These are phyloP conservation scores for Lysandra bellargus DNA, from an alignment of 2,888 invertebrate species.

Conservation along the genomic window DNA sequence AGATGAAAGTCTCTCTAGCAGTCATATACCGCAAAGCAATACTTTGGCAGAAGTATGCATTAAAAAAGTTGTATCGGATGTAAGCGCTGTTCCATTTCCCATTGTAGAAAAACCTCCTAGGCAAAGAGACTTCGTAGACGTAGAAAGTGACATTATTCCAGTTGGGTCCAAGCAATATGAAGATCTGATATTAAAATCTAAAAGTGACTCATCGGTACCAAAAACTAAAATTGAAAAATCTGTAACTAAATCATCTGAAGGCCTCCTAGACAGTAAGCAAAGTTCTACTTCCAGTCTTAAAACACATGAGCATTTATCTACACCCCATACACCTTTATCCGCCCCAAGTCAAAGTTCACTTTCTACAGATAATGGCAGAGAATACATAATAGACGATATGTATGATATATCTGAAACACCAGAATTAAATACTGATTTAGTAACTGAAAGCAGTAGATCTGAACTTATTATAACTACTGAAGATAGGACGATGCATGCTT, in stretches of 20 bases:
- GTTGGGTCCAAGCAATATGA: conserved; percentile 70
- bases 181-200: conserved; percentile 70
- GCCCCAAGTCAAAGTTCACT: conserved; percentile 84
- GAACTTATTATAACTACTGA: conserved; percentile 82
- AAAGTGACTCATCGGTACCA: conserved; percentile 75
- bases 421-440: conserved; percentile 75
- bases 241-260: conserved; percentile 65
- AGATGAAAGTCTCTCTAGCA: conserved; percentile 51
- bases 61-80: conserved; percentile 60
- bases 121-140: conserved; percentile 75
- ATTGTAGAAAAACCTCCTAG: conserved; percentile 69
- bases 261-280: conserved; percentile 74
- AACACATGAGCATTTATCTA: conserved; percentile 76
- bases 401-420: conserved; percentile 81
- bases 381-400: conserved; percentile 82
- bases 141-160: conserved; percentile 70
- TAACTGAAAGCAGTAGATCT: conserved; percentile 73
- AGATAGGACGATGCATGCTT: conserved; percentile 77
- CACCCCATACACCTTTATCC: conserved; percentile 82
- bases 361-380: conserved; percentile 83
- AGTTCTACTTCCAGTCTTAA: conserved; percentile 81
- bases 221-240: conserved; percentile 72
- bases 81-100: conserved; percentile 72
- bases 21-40: conserved; percentile 35
- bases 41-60: conserved; percentile 57